A percentile compares a stretch with the other conserved stretches of the same genome.
phyloP scores from a whole-genome alignment of 1,140 invertebrate genomes.

The Ditylenchus dipsaci region DNA sequence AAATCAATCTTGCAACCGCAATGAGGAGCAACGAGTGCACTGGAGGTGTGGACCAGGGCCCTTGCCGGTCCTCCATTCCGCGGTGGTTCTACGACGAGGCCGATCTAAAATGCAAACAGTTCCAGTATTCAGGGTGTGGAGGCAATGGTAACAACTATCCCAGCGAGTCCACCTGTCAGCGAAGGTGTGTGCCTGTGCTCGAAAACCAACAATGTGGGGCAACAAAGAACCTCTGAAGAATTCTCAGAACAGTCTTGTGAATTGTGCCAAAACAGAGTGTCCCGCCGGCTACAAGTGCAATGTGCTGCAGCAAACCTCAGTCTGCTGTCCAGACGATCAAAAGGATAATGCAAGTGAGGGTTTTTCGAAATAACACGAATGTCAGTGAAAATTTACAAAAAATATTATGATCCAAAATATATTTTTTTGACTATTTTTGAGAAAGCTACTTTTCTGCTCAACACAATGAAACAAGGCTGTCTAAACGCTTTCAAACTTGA shows the following conservation, averaged over 20 bases:
- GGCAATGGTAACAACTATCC: slow-evolving; percentile 60
- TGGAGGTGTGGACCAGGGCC: slow-evolving; percentile 36
- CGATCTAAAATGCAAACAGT: slow-evolving; percentile 37
- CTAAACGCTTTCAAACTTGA: no score
- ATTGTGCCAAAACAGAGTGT: slow-evolving; percentile 50
- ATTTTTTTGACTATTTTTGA: no score
- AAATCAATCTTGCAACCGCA: slow-evolving; percentile 37
- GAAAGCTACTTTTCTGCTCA: no score
- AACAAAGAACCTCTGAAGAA: slow-evolving; percentile 39
- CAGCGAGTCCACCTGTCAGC: slow-evolving; percentile 46
- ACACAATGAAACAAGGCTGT: no score
- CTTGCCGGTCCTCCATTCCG: slow-evolving; percentile 35
- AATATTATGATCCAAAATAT: no score
- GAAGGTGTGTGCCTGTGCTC: slow-evolving; percentile 40
- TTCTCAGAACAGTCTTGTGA: slow-evolving; percentile 36
- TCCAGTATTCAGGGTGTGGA: slow-evolving; percentile 57
- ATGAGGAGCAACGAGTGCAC: slow-evolving; percentile 46
- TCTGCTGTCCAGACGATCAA: slow-evolving; percentile 51
- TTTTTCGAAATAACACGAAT: no score
- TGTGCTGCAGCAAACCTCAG: slow-evolving; percentile 27
- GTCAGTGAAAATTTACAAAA: no score
- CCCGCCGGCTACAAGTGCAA: slow-evolving; percentile 49
- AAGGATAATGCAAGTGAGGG: slow-evolving; percentile 17
- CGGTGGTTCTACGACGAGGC: slow-evolving; percentile 50
- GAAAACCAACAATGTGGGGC: slow-evolving; percentile 33